Conservation (phyloP, 2,113 vertebrate species). For the Nerophis ophidion region DNA sequence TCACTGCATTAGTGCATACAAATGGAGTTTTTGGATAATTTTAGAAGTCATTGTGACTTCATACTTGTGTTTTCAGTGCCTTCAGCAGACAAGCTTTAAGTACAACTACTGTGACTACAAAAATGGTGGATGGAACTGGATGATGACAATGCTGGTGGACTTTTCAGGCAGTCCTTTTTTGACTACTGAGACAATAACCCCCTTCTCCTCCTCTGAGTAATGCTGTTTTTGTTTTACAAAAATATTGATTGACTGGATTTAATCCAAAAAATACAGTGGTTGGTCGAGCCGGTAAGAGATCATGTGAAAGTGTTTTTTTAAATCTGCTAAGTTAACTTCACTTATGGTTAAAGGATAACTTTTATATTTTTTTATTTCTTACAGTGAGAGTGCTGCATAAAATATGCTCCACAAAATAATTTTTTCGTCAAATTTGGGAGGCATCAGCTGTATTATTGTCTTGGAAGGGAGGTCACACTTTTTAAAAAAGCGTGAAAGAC, state of each 20-base stretch:
- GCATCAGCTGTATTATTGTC: too few relatives aligned
- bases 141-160: constrained; percentile 29
- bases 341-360: too few relatives aligned
- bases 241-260: background rate
- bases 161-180: constrained; percentile 27
- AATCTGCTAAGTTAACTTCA: too few relatives aligned
- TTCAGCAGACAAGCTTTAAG: constrained; percentile 62
- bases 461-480: too few relatives aligned
- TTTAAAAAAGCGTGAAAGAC: background rate
- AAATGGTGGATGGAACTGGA: constrained; percentile 16
- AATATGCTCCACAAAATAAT: too few relatives aligned
- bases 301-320: background rate
- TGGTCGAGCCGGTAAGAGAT: background rate
- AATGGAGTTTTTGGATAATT: background rate
- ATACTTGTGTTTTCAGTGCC: constrained; percentile 37
- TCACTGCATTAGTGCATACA: background rate
- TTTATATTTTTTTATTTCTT: too few relatives aligned
- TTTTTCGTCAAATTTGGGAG: too few relatives aligned
- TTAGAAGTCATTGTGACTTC: constrained; percentile 1
- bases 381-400: too few relatives aligned
- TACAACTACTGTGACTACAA: constrained; percentile 61
- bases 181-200: constrained; percentile 44
- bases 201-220: constrained; percentile 25
- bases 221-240: constrained; percentile 5
- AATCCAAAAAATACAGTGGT: background rate